These are phyloP conservation scores for Propsilocerus akamusi DNA, from an alignment of 1,140 invertebrate genomes.

Conservation along the genomic window DNA sequence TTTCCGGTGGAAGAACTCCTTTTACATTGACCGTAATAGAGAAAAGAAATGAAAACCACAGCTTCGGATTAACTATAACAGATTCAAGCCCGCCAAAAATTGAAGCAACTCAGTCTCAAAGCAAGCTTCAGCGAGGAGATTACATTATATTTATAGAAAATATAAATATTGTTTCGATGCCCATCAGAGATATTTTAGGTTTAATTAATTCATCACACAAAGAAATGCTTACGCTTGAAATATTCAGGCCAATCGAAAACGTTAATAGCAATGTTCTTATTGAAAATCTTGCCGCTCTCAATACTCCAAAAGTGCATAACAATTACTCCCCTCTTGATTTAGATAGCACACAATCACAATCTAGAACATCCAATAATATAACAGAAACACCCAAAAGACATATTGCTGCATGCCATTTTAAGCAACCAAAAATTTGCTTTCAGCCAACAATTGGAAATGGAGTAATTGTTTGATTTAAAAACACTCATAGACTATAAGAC, in stretches of 20 bases:
- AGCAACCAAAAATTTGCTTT: neutral
- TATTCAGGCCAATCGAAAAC: slow-evolving; percentile 35
- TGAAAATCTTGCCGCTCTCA: neutral
- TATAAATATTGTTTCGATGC: slow-evolving; percentile 64
- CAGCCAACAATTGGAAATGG: neutral
- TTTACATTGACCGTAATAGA: slow-evolving; percentile 58
- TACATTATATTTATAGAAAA: slow-evolving; percentile 73
- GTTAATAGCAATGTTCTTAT: neutral
- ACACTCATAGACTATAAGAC: too few species aligned
- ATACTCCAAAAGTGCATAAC: neutral
- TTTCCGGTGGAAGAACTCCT: slow-evolving; percentile 46
- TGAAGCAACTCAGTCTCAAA: slow-evolving; percentile 45
- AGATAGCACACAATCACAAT: neutral
- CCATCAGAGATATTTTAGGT: slow-evolving; percentile 52
- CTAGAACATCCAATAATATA: neutral
- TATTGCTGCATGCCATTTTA: neutral
- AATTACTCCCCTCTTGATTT: neutral
- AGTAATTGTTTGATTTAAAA: neutral
- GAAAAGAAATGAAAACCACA: slow-evolving; percentile 31
- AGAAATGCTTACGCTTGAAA: slow-evolving; percentile 43
- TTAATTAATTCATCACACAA: slow-evolving; percentile 39
- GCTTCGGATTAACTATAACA: slow-evolving; percentile 73
- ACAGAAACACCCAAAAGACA: neutral
- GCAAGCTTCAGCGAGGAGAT: slow-evolving; percentile 61
- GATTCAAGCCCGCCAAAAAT: slow-evolving; percentile 80